A percentile compares a stretch with the other conserved stretches of the same genome.
phyloP scores from a whole-genome alignment of 2,113 vertebrate genomes.

The Ornithorhynchus anatinus region DNA sequence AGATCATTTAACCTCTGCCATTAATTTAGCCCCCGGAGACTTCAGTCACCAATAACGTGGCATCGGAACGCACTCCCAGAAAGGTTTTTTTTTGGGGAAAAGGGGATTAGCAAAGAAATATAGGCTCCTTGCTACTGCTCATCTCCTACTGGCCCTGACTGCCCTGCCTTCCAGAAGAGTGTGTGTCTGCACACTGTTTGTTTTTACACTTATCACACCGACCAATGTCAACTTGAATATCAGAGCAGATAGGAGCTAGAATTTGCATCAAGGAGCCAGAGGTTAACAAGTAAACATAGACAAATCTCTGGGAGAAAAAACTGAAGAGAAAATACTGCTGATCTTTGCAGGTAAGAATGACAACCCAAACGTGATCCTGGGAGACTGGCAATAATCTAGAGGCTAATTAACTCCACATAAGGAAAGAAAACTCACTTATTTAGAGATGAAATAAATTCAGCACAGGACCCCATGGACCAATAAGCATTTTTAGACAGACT shows the following conservation, averaged over 20 bases:
- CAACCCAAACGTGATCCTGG: conserved; percentile 17
- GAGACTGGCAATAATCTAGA: conserved; percentile 38
- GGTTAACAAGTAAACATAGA: neutral
- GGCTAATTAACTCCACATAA: conserved; percentile 43
- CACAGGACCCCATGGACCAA: conserved; percentile 31
- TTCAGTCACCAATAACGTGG: neutral
- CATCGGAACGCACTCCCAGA: neutral
- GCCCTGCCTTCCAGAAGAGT: neutral
- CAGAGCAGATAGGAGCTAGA: conserved; percentile 10
- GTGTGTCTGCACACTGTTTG: neutral
- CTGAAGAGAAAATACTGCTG: conserved; percentile 46
- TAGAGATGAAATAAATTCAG: conserved; percentile 49
- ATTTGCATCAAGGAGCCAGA: conserved; percentile 22
- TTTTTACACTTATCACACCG: conserved; percentile 1
- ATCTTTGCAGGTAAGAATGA: conserved; percentile 40
- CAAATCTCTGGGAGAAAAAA: conserved; percentile 1
- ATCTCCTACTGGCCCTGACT: neutral
- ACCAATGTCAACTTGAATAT: neutral
- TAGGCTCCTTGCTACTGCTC: neutral
- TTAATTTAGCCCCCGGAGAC: conserved; percentile 40
- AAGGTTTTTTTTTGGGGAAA: conserved; percentile 51
- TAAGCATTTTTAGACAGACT: conserved; percentile 44
- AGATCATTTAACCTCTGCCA: conserved; percentile 60
- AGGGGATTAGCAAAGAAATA: conserved; percentile 19
- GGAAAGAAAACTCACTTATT: neutral